These are phyloP conservation scores for Mormyrops boulengeri DNA, from an alignment of 2,797 vertebrate species.

Conservation along the genomic window DNA sequence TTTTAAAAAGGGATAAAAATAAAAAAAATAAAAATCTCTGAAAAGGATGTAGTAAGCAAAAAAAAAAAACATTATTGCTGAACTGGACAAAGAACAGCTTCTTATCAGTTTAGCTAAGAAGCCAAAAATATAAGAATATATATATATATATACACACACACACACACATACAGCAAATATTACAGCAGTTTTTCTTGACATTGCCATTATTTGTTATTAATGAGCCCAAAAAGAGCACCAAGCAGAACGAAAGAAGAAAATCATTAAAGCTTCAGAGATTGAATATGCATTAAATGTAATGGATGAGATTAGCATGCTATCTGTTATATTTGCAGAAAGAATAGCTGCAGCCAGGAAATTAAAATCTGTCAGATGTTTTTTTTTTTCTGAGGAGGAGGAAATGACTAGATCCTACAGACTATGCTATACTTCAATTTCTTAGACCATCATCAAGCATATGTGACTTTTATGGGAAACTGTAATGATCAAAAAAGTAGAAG, in stretches of 20 bases:
- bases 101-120: neutral
- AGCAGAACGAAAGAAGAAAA: neutral
- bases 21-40: neutral
- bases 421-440: neutral
- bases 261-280: neutral
- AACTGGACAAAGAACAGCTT: neutral
- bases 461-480: neutral
- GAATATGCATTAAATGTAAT: neutral
- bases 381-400: neutral
- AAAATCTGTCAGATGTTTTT: constrained; percentile 4
- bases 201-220: constrained; percentile 21
- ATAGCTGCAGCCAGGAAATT: constrained; percentile 16
- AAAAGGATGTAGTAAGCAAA: neutral
- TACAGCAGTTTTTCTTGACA: neutral
- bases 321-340: constrained; percentile 4
- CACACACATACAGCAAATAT: neutral
- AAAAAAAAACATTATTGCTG: neutral
- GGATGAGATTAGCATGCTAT: neutral
- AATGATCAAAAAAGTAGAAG: neutral
- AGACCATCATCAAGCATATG: neutral
- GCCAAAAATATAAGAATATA: neutral
- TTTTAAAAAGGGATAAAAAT: neutral
- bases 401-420: neutral
- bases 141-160: neutral
- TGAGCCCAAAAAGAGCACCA: neutral